Conservation (phyloP, 2,888 invertebrate species). For the Pemphredon lugubris region DNA sequence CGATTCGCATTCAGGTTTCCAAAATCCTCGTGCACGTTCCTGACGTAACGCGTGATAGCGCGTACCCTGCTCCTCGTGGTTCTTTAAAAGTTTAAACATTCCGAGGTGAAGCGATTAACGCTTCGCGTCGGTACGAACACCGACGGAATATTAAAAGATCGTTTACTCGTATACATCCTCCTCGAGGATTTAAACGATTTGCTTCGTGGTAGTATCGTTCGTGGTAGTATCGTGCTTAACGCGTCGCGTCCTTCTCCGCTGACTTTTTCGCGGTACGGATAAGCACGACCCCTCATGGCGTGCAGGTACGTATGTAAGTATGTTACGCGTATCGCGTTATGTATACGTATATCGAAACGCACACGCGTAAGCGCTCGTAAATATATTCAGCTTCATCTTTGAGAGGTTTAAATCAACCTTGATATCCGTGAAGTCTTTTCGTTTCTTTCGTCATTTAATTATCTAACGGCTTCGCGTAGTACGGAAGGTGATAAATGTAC, state of each 20-base stretch:
- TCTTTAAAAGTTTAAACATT: conserved; percentile 45
- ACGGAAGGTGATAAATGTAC: not conserved
- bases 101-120: conserved; percentile 40
- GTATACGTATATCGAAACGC: no score
- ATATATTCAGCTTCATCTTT: not conserved
- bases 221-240: not conserved
- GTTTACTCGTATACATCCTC: conserved; percentile 10
- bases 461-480: not conserved
- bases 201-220: not conserved
- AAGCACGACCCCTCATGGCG: no score
- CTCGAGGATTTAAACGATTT: conserved; percentile 20
- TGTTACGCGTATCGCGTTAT: no score
- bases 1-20: conserved; percentile 30
- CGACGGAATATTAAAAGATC: conserved; percentile 34
- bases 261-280: not conserved
- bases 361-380: no score
- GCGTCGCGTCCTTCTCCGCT: not conserved
- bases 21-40: conserved; percentile 20
- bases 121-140: conserved; percentile 21
- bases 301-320: no score
- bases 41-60: conserved; percentile 30
- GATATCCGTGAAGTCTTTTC: not conserved
- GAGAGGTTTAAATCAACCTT: not conserved
- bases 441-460: not conserved
- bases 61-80: conserved; percentile 10